Conservation (phyloP, 1,140 invertebrate genomes). For the Sipha flava region DNA sequence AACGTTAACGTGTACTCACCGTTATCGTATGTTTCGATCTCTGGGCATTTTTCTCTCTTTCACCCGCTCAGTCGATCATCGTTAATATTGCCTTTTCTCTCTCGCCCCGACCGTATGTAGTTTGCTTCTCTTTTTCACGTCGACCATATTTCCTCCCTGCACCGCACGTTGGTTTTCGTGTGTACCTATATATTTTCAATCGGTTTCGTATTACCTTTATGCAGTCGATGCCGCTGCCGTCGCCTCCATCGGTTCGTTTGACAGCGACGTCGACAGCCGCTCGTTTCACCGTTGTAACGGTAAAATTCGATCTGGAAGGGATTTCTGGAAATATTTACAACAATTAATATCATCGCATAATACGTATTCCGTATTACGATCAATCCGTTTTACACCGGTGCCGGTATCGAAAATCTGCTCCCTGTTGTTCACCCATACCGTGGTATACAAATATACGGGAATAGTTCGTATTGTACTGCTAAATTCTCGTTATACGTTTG, state of each 20-base stretch:
- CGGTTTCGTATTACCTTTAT: background rate
- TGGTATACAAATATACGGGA: too few species aligned
- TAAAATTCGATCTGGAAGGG: background rate
- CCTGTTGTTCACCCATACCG: too few species aligned
- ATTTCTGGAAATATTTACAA: background rate
- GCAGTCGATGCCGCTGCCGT: background rate
- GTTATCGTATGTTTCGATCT: constrained; percentile 1
- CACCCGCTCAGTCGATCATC: background rate
- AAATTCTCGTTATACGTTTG: too few species aligned
- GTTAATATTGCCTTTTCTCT: background rate
- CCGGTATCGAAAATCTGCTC: too few species aligned
- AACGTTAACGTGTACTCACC: background rate
- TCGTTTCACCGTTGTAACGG: constrained; percentile 5
- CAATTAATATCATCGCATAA: background rate
- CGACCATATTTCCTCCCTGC: too few species aligned
- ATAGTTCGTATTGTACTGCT: too few species aligned
- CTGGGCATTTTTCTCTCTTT: background rate
- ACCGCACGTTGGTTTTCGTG: too few species aligned
- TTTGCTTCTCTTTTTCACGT: too few species aligned
- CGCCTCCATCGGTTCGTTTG: background rate
- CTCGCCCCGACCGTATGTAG: too few species aligned
- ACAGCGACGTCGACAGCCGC: background rate
- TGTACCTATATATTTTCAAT: too few species aligned
- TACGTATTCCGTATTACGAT: too few species aligned
- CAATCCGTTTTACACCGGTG: too few species aligned